Percentiles rank a stretch among this genome's conserved stretches.
These are phyloP conservation scores for Liolophura sinensis DNA, from an alignment of 1,140 invertebrate species.

Conservation along the genomic window DNA sequence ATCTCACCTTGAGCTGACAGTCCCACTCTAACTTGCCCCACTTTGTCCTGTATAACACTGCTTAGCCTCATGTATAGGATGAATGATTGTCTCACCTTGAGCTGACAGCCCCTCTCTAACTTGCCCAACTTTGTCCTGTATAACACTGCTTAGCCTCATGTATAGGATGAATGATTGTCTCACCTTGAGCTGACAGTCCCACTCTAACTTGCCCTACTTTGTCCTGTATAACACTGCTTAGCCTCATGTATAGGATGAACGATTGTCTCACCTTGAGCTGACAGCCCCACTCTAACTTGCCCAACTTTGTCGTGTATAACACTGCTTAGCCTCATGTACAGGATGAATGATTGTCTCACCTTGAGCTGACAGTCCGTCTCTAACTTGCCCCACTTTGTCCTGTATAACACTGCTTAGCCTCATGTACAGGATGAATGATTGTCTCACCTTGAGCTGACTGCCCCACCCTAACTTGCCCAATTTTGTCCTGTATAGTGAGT, in stretches of 20 bases:
- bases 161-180: background rate
- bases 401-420: conserved; percentile 22
- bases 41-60: conserved; percentile 26
- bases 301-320: background rate
- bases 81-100: conserved; percentile 2
- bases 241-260: background rate
- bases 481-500: background rate
- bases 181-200: conserved; percentile 37
- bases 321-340: background rate
- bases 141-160: background rate
- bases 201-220: conserved; percentile 27
- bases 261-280: conserved; percentile 3
- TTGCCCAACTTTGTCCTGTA: background rate
- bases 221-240: conserved; percentile 29
- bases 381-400: conserved; percentile 24
- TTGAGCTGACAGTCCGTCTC: conserved; percentile 36
- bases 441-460: background rate
- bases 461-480: background rate
- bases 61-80: conserved; percentile 6
- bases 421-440: background rate
- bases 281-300: background rate
- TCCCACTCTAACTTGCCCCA: conserved; percentile 32
- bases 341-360: conserved; percentile 18
- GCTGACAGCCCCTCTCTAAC: background rate
- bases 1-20: conserved; percentile 33